Conservation (phyloP, 92 coral and sea anemone genomes). For the Phymanthus crucifer region DNA sequence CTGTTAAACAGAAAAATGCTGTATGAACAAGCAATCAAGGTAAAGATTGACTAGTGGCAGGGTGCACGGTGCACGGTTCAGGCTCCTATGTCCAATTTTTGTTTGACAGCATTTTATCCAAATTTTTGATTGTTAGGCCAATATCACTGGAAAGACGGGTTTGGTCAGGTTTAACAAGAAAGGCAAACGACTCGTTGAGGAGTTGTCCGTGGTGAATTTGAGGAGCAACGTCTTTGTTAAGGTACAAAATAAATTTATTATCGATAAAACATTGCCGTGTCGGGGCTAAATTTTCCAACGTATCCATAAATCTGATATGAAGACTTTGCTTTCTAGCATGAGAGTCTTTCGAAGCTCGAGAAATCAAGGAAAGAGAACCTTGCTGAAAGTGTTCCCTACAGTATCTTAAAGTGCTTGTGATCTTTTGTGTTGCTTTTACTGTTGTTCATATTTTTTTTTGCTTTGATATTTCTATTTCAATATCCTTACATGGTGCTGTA, state of each 20-base stretch:
- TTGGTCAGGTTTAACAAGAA: constrained; percentile 51
- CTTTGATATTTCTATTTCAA: background rate
- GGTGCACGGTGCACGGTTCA: background rate
- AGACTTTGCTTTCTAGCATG: background rate
- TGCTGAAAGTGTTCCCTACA: too few species aligned
- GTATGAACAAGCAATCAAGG: constrained; percentile 11
- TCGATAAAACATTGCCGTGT: too few species aligned
- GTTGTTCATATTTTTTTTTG: too few species aligned
- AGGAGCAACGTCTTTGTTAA: constrained; percentile 38
- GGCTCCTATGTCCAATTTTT: background rate
- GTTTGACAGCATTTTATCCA: background rate
- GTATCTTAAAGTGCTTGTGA: too few species aligned
- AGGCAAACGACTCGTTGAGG: constrained; percentile 49
- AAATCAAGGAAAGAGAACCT: too few species aligned
- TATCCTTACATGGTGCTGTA: background rate
- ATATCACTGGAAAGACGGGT: constrained; percentile 57
- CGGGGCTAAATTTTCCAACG: too few species aligned
- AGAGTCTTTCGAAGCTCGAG: too few species aligned
- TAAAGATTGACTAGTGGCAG: background rate
- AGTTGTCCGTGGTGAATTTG: constrained; percentile 55
- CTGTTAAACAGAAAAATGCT: background rate
- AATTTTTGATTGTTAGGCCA: constrained; percentile 19
- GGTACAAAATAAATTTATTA: constrained; percentile 16
- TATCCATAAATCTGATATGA: too few species aligned
- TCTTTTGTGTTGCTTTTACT: too few species aligned